phyloP scores from a whole-genome alignment of 1,140 invertebrate genomes.

The Hesperophylax magnus region DNA sequence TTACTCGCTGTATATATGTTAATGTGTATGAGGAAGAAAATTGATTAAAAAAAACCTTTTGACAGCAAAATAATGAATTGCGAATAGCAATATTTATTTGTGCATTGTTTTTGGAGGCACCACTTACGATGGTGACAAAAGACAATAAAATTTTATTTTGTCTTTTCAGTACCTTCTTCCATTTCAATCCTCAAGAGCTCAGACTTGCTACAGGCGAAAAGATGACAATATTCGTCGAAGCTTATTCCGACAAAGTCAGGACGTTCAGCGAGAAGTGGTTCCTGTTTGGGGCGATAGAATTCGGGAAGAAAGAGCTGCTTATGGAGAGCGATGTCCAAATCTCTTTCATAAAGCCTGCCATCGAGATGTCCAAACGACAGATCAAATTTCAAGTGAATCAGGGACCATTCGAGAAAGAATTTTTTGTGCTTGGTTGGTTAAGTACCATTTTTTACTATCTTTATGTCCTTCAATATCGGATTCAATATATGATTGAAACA shows the following conservation, averaged over 20 bases:
- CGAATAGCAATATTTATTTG: too few relatives aligned
- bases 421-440: constrained; percentile 21
- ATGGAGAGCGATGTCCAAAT: constrained; percentile 4
- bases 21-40: too few relatives aligned
- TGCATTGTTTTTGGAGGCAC: too few relatives aligned
- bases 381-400: constrained; percentile 34
- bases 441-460: background rate
- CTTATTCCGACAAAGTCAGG: constrained; percentile 13
- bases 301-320: constrained; percentile 24
- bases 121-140: too few relatives aligned
- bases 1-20: too few relatives aligned
- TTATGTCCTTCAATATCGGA: too few relatives aligned
- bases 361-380: constrained; percentile 2
- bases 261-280: constrained; percentile 22
- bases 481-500: too few relatives aligned
- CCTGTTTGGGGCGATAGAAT: constrained; percentile 11
- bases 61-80: too few relatives aligned
- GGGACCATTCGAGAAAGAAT: constrained; percentile 32
- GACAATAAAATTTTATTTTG: too few relatives aligned
- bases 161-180: constrained; percentile 17
- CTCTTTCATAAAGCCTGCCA: constrained; percentile 13
- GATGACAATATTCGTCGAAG: constrained; percentile 1
- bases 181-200: constrained; percentile 6
- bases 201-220: constrained; percentile 2
- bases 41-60: too few relatives aligned